These are phyloP conservation scores for Gonioctena quinquepunctata DNA, from an alignment of 1,140 invertebrate species.

Conservation along the genomic window DNA sequence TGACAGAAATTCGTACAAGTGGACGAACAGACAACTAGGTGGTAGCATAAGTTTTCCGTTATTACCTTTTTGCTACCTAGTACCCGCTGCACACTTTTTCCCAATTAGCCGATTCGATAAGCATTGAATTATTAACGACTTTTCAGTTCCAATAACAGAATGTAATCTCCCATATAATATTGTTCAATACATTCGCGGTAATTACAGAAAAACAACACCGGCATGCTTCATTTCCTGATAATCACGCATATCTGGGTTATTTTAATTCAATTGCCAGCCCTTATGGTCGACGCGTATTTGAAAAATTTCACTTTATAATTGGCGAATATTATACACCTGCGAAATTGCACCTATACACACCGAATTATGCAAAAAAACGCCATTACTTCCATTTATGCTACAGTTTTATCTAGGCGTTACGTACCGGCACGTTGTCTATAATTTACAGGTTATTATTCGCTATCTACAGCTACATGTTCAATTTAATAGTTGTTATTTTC, in stretches of 20 bases:
- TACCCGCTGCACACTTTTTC: too few species aligned
- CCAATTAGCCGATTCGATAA: too few species aligned
- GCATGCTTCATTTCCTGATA: background rate
- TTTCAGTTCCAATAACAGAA: background rate
- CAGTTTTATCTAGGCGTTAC: background rate
- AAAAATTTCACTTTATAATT: background rate
- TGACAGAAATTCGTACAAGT: too few species aligned
- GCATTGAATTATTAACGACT: background rate
- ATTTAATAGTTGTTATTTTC: background rate
- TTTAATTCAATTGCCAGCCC: background rate
- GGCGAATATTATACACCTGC: background rate
- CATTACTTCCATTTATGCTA: background rate
- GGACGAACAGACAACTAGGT: too few species aligned
- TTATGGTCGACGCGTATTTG: background rate
- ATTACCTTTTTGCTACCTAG: too few species aligned
- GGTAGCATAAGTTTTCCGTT: too few species aligned
- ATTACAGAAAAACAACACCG: background rate
- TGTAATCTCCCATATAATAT: background rate
- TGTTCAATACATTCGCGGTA: background rate
- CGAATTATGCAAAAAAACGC: background rate
- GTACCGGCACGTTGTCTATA: background rate
- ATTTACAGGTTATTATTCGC: background rate
- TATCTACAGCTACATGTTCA: background rate
- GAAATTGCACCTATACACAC: background rate
- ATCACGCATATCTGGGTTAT: background rate